phyloP scores from a whole-genome alignment of 2,888 invertebrate genomes.

The Ichneumon xanthorius region DNA sequence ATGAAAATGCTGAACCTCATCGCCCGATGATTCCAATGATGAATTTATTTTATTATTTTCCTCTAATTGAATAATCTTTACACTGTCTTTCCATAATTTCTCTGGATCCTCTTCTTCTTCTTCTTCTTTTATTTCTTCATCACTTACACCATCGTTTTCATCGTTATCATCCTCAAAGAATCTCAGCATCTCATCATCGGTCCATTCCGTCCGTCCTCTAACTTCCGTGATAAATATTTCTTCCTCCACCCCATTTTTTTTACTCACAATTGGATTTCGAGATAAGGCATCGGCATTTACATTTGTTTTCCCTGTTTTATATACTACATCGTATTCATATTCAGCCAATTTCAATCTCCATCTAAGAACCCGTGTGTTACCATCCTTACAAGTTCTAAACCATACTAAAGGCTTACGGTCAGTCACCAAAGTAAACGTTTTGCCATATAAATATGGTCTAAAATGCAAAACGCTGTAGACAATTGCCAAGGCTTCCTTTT shows the following conservation, averaged over 20 bases:
- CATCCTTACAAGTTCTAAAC: background rate
- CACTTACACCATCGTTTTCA: no score
- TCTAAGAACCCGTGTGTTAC: slow-evolving; percentile 73
- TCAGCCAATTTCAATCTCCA: slow-evolving; percentile 77
- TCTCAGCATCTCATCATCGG: no score
- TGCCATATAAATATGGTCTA: no score
- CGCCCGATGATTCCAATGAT: background rate
- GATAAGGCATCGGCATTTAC: slow-evolving; percentile 9
- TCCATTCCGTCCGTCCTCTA: no score
- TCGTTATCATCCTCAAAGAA: no score
- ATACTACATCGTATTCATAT: slow-evolving; percentile 72
- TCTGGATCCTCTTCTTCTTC: no score
- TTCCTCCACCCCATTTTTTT: no score
- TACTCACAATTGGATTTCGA: slow-evolving; percentile 29
- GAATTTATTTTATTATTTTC: no score
- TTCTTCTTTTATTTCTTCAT: no score
- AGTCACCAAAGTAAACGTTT: slow-evolving; percentile 62
- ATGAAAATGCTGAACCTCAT: background rate
- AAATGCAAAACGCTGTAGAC: slow-evolving; percentile 50
- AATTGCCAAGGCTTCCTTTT: slow-evolving; percentile 64
- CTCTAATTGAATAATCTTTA: background rate
- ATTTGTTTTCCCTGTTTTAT: slow-evolving; percentile 5
- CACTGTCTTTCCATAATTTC: background rate
- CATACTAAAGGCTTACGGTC: slow-evolving; percentile 71
- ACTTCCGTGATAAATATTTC: no score